Evolutionary conservation across 2,797 vertebrate genomes (phyloP).

Genomic region (Chelmon rostratus): DNA sequence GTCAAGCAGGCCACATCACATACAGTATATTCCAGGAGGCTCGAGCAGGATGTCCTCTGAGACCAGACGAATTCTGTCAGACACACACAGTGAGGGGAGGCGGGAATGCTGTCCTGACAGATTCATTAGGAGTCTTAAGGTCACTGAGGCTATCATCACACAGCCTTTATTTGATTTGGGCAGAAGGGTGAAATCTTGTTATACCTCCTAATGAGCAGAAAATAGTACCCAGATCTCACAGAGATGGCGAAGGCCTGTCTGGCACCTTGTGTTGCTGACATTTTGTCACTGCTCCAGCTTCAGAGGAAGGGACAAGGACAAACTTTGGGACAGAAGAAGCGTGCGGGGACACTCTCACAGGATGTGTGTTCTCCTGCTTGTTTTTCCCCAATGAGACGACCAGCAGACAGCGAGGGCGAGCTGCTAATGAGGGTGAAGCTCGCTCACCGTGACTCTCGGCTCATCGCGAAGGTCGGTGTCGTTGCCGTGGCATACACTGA

Average conservation of each 20-base stretch:
- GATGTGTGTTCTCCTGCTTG: conserved; percentile 23
- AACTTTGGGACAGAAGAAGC: conserved; percentile 24
- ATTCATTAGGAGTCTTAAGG: conserved; percentile 64
- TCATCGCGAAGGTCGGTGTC: conserved; percentile 40
- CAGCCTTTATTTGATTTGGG: conserved; percentile 63
- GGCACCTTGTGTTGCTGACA: conserved; percentile 58
- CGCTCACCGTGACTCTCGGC: conserved; percentile 9
- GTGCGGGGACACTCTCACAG: conserved; percentile 14
- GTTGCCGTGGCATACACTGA: conserved; percentile 21
- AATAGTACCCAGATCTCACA: conserved; percentile 35
- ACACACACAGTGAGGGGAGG: conserved; percentile 7
- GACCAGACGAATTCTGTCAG: conserved; percentile 15
- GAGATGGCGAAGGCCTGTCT: conserved; percentile 52
- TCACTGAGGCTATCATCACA: conserved; percentile 61
- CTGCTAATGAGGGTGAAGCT: conserved; percentile 65
- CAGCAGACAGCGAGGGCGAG: conserved; percentile 22
- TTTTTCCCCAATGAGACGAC: conserved; percentile 14
- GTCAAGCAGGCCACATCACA: background rate
- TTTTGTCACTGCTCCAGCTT: conserved; percentile 46
- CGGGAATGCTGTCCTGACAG: conserved; percentile 36
- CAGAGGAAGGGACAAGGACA: conserved; percentile 42
- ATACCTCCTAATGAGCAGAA: conserved; percentile 74
- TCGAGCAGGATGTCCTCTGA: conserved; percentile 5
- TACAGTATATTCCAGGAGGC: background rate
- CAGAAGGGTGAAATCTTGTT: conserved; percentile 70